Conservation (phyloP, 2,888 invertebrate genomes). For the Liopterus haemorrhoidalis region DNA sequence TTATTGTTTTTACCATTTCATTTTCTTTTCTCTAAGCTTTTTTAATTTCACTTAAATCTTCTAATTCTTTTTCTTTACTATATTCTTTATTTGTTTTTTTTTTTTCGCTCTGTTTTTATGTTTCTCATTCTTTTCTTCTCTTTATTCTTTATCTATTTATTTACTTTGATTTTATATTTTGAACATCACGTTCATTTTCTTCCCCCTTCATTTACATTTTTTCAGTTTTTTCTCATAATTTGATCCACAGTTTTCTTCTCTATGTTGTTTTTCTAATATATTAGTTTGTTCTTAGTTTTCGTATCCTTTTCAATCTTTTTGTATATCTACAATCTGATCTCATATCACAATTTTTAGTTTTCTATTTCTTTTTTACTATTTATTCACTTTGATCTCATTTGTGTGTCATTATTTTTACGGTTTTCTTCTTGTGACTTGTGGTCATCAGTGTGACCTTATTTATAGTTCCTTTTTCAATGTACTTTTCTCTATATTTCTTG, state of each 20-base stretch:
- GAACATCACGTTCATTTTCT: slow-evolving; percentile 15
- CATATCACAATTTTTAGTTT: slow-evolving; percentile 20
- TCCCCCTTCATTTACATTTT: slow-evolving; percentile 26
- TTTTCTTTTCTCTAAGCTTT: slow-evolving; percentile 1
- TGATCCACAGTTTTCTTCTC: slow-evolving; percentile 39
- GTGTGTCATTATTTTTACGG: too few relatives aligned
- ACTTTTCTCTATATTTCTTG: too few relatives aligned
- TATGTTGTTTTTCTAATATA: slow-evolving; percentile 32
- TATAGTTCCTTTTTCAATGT: too few relatives aligned
- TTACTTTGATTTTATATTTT: slow-evolving; percentile 11
- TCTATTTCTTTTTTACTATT: slow-evolving; percentile 16
- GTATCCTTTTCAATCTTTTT: slow-evolving; percentile 3
- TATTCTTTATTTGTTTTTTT: slow-evolving; percentile 12
- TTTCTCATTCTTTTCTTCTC: slow-evolving; percentile 15
- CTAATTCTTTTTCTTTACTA: slow-evolving; percentile 3
- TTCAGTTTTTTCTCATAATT: slow-evolving; percentile 23
- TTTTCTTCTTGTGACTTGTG: too few relatives aligned
- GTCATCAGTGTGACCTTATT: too few relatives aligned
- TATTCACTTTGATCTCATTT: slow-evolving; percentile 8
- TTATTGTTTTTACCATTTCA: slow-evolving; percentile 8
- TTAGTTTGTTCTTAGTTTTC: neutral
- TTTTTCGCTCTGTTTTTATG: slow-evolving; percentile 8
- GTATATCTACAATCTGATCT: slow-evolving; percentile 11
- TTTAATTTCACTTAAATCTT: slow-evolving; percentile 3
- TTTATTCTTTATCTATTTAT: slow-evolving; percentile 14